Evolutionary conservation across 2,797 vertebrate species (phyloP), one percentile per base, ranked within the genome.

Genomic region (Philypnodon macrostomus): DNA sequence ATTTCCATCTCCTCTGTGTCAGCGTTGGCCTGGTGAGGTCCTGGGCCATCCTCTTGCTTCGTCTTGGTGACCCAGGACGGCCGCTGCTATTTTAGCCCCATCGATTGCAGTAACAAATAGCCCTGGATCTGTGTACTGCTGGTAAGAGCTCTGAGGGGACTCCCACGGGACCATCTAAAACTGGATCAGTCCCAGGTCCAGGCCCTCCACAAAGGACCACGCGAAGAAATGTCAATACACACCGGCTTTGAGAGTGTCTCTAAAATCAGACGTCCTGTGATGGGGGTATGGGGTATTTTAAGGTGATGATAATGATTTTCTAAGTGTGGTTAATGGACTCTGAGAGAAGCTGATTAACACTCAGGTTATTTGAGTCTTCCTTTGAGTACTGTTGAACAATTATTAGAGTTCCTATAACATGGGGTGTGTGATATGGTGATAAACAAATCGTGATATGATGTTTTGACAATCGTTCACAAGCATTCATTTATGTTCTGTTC

Each of bases 91-190:
- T 88, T 84, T 81, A 85, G 80, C 73, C 66, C 23, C 53, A 78
- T 86, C 64, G 76, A 75, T 86, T 38, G 47, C 38, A 51, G 71
- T 64, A 74, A 79, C 82, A 85, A 82, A 83, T 84, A 83, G 75
- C 75, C 13, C 8, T 23, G 65, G 58, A 46, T 64, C 18, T 0
- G 29, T 60, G 76, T 38, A 67, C 75, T 83, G 77, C 77, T 83
- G 58, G 75, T 83, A 81, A 84, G 64, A 63, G 77, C 71, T 16
- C 42, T 42, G 30, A 24, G 54, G 49, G 53, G 54, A 40, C 49
- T 49, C 53, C 79, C 44, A 15, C 1, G 3, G 58, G 38, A 37
- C 26, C 13, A 34, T 46, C 55, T 47, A 3, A 47, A 59, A 57
- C 26, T 10, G 67, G 61, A 6, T 18, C 42, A 1, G 45, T 62